Conservation (phyloP, 2,888 invertebrate species). For the Nomada hirtipes region DNA sequence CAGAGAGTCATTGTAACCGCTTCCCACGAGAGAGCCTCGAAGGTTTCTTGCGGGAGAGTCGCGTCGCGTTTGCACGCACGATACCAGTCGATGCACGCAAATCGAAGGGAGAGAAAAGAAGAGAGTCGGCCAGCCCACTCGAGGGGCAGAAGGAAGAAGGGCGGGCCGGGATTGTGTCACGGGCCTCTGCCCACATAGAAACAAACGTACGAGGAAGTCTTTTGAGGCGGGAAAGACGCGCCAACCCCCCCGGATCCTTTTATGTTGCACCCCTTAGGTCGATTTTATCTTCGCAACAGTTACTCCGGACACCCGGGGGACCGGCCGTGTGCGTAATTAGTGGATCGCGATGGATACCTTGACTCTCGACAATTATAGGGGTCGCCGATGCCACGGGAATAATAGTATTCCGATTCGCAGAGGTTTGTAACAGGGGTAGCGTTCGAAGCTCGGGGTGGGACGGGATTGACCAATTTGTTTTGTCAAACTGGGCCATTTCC, state of each 20-base stretch:
- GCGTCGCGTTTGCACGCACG: neutral
- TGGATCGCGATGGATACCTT: conserved; percentile 43
- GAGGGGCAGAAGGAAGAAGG: conserved; percentile 29
- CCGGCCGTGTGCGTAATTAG: conserved; percentile 35
- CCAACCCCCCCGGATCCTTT: conserved; percentile 20
- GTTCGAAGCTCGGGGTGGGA: too few relatives aligned
- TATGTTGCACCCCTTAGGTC: conserved; percentile 24
- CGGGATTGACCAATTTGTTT: conserved; percentile 7
- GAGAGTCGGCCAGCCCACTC: conserved; percentile 8
- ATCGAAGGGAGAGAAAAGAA: conserved; percentile 26
- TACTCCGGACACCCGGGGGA: conserved; percentile 16
- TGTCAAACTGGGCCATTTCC: neutral
- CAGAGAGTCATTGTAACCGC: conserved; percentile 31
- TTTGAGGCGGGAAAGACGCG: conserved; percentile 41
- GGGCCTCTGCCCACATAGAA: conserved; percentile 17
- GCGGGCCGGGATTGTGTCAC: conserved; percentile 34
- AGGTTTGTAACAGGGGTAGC: neutral
- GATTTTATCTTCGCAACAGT: conserved; percentile 52
- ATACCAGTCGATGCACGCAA: neutral
- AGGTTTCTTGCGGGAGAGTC: neutral
- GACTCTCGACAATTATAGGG: conserved; percentile 45
- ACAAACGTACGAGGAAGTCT: conserved; percentile 50
- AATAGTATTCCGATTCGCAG: conserved; percentile 16
- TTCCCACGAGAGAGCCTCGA: neutral
- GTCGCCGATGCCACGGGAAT: neutral